phyloP scores from a whole-genome alignment of 2,113 vertebrate genomes.

The Rattus rattus region DNA sequence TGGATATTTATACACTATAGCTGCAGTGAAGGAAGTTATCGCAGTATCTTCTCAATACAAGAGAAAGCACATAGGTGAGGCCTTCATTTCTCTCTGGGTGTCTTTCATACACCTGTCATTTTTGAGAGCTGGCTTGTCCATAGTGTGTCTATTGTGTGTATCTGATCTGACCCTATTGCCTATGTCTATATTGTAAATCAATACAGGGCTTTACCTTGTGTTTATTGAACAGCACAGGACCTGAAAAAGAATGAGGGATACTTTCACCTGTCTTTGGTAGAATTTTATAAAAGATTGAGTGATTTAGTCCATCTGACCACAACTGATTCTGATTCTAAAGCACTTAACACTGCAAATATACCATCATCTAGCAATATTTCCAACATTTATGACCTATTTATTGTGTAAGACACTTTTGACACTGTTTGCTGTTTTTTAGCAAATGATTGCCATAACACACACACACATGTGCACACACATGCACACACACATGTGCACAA shows the following conservation, averaged over 20 bases:
- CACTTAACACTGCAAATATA: neutral
- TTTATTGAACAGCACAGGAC: neutral
- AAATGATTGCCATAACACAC: neutral
- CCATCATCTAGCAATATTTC: neutral
- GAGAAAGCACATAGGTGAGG: neutral
- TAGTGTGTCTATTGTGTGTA: neutral
- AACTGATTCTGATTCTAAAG: neutral
- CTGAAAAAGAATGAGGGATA: neutral
- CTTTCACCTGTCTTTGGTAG: neutral
- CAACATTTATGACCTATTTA: neutral
- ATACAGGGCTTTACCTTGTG: too few relatives aligned
- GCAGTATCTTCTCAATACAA: neutral
- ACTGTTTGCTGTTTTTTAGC: neutral
- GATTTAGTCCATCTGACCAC: neutral
- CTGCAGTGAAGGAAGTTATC: neutral
- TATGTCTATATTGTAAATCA: neutral
- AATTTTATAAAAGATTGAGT: too few relatives aligned
- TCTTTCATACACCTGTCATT: neutral
- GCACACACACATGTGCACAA: too few relatives aligned
- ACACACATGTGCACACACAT: neutral
- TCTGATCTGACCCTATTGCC: too few relatives aligned
- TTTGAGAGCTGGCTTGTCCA: neutral
- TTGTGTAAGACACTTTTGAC: neutral
- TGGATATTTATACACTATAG: neutral
- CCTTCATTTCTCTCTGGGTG: neutral